Evolutionary conservation across 2,113 vertebrate genomes (phyloP), one percentile per base, ranked within the genome.

Genomic region (Prochilodus magdalenae): DNA sequence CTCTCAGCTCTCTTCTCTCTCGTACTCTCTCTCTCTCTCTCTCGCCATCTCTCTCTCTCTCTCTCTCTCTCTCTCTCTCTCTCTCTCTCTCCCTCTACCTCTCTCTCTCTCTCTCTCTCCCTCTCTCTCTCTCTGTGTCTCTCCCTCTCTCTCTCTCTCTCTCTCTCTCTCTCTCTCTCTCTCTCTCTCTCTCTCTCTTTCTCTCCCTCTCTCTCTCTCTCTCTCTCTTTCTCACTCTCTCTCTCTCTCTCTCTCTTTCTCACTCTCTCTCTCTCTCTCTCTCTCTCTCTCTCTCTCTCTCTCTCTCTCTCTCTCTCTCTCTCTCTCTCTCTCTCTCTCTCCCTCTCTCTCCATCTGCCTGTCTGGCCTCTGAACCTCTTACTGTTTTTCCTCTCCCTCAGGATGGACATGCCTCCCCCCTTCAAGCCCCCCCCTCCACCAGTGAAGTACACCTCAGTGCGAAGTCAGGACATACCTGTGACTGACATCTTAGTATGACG

Each of bases 361-460:
- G 40, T 44, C 75, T 30, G 30, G 16, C 76, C 36, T 49, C 18
- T 75, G 59, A 82, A 69, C 51, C 24, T 29, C 13, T 55, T 77
- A 63, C 15, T 0, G 40, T 29, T 77, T 26, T 77, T 1, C 44
- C 16, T 85, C 8, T 26, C 20, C 74, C 4, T 71, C 13, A 94
- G 93, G 84, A 85, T 92, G 90, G 88, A 91, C 81, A 30, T 84
- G 2, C 93, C 92, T 0, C 92, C 91, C 30, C 70, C 93, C 0
- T 94, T 94, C 88, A 94, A 94, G 59, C 93, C 93, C 5, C 93
- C 94, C 44, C 94, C 92, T 20, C 93, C 92, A 82, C 94, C 92
- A 4, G 73, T 90, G 22, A 93, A 92, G 83, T 93, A 94, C 40
- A 77, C 87, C 5, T 87, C 86, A 51, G 26, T 87, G 53, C 83